Conservation (phyloP, 2,888 invertebrate genomes). For the Parochlus steinenii region DNA sequence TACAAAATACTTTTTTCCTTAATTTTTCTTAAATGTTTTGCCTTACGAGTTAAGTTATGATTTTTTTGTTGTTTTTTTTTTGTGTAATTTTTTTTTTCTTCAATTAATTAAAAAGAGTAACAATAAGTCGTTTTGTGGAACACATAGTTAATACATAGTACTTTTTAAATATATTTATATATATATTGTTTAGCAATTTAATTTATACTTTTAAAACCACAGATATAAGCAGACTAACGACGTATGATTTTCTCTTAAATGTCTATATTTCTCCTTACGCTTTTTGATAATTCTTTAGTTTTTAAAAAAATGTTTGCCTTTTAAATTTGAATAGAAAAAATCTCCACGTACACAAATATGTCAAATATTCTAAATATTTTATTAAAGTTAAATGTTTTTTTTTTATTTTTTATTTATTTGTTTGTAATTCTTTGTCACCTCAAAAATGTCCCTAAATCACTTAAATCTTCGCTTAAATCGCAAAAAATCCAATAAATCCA, state of each 20-base stretch:
- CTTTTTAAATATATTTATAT: slow-evolving; percentile 6
- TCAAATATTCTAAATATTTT: background rate
- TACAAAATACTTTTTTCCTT: too few relatives aligned
- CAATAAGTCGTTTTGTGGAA: slow-evolving; percentile 13
- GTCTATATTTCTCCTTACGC: slow-evolving; percentile 8
- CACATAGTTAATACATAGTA: slow-evolving; percentile 12
- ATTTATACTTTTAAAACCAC: slow-evolving; percentile 12
- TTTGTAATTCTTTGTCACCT: background rate
- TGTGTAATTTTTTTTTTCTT: background rate
- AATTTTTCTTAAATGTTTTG: slow-evolving; percentile 1
- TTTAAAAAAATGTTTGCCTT: background rate
- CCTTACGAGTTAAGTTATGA: background rate
- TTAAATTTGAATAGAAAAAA: background rate
- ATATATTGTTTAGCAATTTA: slow-evolving; percentile 12
- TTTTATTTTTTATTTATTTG: background rate
- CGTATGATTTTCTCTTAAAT: slow-evolving; percentile 9
- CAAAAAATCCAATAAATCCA: too few relatives aligned
- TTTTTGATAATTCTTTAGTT: slow-evolving; percentile 2
- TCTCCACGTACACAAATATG: slow-evolving; percentile 4
- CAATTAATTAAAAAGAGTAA: slow-evolving; percentile 9
- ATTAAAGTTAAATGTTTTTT: background rate
- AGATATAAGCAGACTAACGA: slow-evolving; percentile 13
- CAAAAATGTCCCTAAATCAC: slow-evolving; percentile 1
- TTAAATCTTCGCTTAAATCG: too few relatives aligned
- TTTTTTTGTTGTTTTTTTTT: background rate